Evolutionary conservation across 2,797 vertebrate genomes (phyloP).

Genomic region (Chrysocyon brachyurus): DNA sequence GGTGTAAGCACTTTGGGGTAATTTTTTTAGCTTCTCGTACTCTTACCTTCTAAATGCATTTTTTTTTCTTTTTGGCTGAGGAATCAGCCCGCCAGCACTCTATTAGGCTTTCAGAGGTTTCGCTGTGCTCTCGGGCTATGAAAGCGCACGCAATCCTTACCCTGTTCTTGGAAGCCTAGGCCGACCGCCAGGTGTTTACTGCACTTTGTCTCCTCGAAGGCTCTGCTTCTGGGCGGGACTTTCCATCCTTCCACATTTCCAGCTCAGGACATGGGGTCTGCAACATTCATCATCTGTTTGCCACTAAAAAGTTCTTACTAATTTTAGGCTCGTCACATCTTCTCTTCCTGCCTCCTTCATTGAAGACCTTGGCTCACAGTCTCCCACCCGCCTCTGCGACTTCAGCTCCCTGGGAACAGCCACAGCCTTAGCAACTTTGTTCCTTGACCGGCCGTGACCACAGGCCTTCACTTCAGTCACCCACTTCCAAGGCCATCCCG

Average conservation of each 20-base stretch:
- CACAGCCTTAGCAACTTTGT: background rate
- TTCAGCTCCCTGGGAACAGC: background rate
- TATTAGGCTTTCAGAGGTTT: background rate
- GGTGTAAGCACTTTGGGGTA: background rate
- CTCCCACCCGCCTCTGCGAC: background rate
- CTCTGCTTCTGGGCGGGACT: background rate
- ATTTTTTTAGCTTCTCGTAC: background rate
- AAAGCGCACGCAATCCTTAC: background rate
- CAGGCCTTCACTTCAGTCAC: background rate
- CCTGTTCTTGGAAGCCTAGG: background rate
- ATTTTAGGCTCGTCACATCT: background rate
- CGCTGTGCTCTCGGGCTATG: background rate
- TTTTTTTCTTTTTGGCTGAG: background rate
- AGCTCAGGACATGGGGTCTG: background rate
- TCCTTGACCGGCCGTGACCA: background rate
- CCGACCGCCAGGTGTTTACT: background rate
- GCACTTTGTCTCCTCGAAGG: background rate
- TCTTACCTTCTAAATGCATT: background rate
- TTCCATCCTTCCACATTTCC: background rate
- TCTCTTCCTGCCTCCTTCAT: background rate
- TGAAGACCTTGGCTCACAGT: background rate
- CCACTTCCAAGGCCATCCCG: background rate
- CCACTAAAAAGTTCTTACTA: background rate
- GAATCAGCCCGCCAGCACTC: background rate
- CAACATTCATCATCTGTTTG: background rate